Evolutionary conservation across 2,113 vertebrate species (phyloP).

Genomic region (Xenopus borealis): DNA sequence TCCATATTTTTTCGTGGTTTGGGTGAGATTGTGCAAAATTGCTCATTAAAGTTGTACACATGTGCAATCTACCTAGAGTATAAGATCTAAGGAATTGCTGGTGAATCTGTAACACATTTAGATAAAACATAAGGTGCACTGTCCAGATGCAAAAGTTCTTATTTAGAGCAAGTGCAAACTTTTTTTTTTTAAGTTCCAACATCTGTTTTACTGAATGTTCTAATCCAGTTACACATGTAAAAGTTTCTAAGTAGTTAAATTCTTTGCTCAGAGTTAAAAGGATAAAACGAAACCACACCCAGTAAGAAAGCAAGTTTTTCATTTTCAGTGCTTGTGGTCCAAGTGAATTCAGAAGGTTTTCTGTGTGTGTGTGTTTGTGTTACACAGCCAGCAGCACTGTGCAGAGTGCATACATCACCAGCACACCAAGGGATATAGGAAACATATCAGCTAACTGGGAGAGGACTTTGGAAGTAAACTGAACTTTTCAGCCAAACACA

Average conservation of each 20-base stretch:
- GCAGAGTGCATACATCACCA: constrained; percentile 68
- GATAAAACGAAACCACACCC: constrained; percentile 59
- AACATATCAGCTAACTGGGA: constrained; percentile 57
- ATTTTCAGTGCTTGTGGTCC: constrained; percentile 61
- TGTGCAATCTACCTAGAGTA: background rate
- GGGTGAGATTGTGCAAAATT: too few species aligned
- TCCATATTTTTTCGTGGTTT: too few species aligned
- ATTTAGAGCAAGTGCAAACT: constrained; percentile 4
- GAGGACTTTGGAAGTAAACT: constrained; percentile 68
- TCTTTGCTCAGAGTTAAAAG: constrained; percentile 16
- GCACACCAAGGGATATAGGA: constrained; percentile 56
- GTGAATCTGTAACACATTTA: background rate
- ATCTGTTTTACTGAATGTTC: constrained; percentile 33
- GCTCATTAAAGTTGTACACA: background rate
- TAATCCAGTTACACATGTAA: background rate
- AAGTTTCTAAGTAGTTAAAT: constrained; percentile 24
- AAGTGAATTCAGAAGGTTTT: constrained; percentile 57
- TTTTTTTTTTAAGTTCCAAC: background rate
- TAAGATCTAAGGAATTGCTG: background rate
- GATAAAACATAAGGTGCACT: background rate
- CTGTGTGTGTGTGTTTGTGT: constrained; percentile 57
- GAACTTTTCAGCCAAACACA: constrained; percentile 61
- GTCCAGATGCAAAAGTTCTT: background rate
- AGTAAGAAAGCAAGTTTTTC: constrained; percentile 57
- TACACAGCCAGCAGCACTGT: constrained; percentile 59